Evolutionary conservation across 1,140 invertebrate species (phyloP), one percentile per base, ranked within the genome.

Genomic region (Pseudoatta argentina): DNA sequence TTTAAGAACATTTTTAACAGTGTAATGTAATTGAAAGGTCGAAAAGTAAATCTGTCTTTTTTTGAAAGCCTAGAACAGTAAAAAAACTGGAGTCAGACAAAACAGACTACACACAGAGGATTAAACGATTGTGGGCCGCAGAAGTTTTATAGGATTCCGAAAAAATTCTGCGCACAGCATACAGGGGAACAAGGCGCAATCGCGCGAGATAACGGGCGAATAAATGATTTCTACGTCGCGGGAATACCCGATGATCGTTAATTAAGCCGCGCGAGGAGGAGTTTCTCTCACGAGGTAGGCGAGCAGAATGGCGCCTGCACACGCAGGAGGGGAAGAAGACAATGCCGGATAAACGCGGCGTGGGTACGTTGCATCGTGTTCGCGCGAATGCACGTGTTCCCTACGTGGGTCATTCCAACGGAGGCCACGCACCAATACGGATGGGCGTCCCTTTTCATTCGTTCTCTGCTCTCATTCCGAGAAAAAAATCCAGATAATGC

Each of bases 171-270:
- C 39, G 51, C 24, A 55, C 16, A n/a, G 27, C 14, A 16, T 39
- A 1, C 30, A n/a, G 8, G 44, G 48, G n/a, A 53, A 72, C 21
- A 57, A 69, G 76, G 53, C 75, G 86, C 79, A 77, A 69, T 76
- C 48, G 64, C 63, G 44, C 34, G 53, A 67, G 71, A 71, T 69
- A 81, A 63, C 57, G 67, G 61, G 24, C 63, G 63, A 72, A 63
- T 39, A 55, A 55, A 87, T 86, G 73, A 89, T 81, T 63, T 44
- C 77, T 39, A 82, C 67, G 48, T 55, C 73, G 79, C 82, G 78
- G 69, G 85, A 86, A 59, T 77, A 55, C 48, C 75, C 51, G 79
- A 76, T 86, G 88, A 90, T 90, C 77, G 86, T 91, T 91, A 91
- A 91, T 91, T 91, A 91, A 91, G 61, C 72, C 76, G 59, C 76